A percentile compares a stretch with the other conserved stretches of the same genome.
phyloP scores from a whole-genome alignment of 2,888 invertebrate species.

The Nomada flava region DNA sequence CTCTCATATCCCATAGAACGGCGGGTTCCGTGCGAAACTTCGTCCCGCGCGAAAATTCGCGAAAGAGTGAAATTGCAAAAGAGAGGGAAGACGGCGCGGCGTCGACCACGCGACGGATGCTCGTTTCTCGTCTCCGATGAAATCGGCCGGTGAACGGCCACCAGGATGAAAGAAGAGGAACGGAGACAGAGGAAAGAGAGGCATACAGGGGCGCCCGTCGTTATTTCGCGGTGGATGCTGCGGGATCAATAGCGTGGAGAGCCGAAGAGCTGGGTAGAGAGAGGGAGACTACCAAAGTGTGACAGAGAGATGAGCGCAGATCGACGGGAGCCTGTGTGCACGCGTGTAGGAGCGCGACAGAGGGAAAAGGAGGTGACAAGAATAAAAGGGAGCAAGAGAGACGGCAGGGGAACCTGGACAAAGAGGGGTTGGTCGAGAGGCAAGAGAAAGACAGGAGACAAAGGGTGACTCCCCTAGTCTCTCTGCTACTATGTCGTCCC shows the following conservation, averaged over 20 bases:
- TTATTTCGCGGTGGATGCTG: slow-evolving; percentile 84
- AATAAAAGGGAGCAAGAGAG: slow-evolving; percentile 38
- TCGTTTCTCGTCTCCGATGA: slow-evolving; percentile 31
- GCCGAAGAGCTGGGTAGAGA: slow-evolving; percentile 75
- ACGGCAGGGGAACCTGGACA: slow-evolving; percentile 46
- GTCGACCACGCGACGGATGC: slow-evolving; percentile 37
- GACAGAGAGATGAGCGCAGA: slow-evolving; percentile 33
- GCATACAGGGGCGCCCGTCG: slow-evolving; percentile 79
- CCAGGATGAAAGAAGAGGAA: slow-evolving; percentile 31
- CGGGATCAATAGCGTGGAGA: slow-evolving; percentile 84
- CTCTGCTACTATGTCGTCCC: slow-evolving; percentile 52
- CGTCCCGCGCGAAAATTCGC: slow-evolving; percentile 35
- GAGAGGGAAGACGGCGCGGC: slow-evolving; percentile 31
- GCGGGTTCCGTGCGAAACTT: slow-evolving; percentile 9
- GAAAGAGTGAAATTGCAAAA: slow-evolving; percentile 13
- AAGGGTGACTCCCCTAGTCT: slow-evolving; percentile 77
- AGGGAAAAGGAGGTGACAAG: slow-evolving; percentile 53
- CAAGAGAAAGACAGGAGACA: slow-evolving; percentile 71
- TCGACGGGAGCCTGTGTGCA: slow-evolving; percentile 1
- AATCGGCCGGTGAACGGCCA: slow-evolving; percentile 41
- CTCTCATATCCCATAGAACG: no score
- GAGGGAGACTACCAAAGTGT: slow-evolving; percentile 56
- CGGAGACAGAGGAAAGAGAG: slow-evolving; percentile 56
- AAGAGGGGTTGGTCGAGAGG: slow-evolving; percentile 42
- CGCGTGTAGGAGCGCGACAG: slow-evolving; percentile 7